Conservation (phyloP, 2,888 invertebrate genomes). For the Augiades crinisus region DNA sequence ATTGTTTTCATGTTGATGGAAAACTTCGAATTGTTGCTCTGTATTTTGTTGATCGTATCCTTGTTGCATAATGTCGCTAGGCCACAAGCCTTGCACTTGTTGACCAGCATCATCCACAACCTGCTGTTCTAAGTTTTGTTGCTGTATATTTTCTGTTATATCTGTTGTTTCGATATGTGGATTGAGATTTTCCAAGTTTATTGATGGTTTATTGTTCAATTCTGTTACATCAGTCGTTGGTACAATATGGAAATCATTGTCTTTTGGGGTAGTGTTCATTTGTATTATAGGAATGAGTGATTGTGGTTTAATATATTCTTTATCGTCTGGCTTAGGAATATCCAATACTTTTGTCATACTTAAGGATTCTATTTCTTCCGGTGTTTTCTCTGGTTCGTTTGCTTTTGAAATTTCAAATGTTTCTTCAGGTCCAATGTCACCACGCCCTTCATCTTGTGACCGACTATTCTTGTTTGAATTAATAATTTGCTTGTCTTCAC, state of each 20-base stretch:
- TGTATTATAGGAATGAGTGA: too few species aligned
- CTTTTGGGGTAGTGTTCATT: background rate
- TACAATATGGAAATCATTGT: background rate
- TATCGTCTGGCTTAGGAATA: background rate
- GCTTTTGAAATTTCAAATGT: constrained; percentile 13
- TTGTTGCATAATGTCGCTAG: constrained; percentile 30
- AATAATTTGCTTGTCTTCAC: constrained; percentile 6
- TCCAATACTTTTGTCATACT: constrained; percentile 35
- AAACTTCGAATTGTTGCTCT: constrained; percentile 34
- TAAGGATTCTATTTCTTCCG: constrained; percentile 41
- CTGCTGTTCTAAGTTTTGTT: constrained; percentile 36
- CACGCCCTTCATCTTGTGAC: constrained; percentile 43
- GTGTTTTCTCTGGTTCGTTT: constrained; percentile 33
- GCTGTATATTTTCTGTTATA: constrained; percentile 21
- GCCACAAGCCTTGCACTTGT: constrained; percentile 29
- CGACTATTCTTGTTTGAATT: background rate
- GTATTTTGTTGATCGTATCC: constrained; percentile 32
- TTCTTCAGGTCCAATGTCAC: constrained; percentile 50
- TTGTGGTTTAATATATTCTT: too few species aligned
- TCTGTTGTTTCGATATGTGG: background rate
- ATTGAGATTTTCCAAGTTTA: background rate
- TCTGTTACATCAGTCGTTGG: background rate
- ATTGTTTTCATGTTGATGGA: too few species aligned
- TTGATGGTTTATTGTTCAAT: too few species aligned
- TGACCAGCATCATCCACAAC: constrained; percentile 33